Evolutionary conservation across 2,113 vertebrate species (phyloP), one percentile per base, ranked within the genome.

Genomic region (Colistium nudipinnis): DNA sequence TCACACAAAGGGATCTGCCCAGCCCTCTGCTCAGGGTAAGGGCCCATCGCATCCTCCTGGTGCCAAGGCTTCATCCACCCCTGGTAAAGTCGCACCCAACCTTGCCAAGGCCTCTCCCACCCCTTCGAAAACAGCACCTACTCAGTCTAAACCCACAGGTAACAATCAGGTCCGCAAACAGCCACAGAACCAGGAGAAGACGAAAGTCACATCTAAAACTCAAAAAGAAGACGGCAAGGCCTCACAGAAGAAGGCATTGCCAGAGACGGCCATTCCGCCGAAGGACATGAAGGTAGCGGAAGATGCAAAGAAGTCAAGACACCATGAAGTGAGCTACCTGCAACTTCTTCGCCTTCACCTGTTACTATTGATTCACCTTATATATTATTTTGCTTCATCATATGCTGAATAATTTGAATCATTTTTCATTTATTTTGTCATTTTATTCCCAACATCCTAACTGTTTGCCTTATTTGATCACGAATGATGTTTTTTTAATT

Each of bases 321-420:
- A 96, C 73, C 93, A 94, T 39, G 96, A 99, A 94, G 98, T 99
- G 91, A 96, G 95, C 93, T 72, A 90, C 91, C 87, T 86, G 89
- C 83, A 85, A 88, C 88, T 78, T 87, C 84, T 78, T 88, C 87
- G 82, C 78, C 86, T 87, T 88, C 88, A 88, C 83, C 45, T 78
- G 80, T 87, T 87, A 61, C 70, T 78, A 62, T 72, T 61, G 44
- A 81, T 30, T 84, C 67, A 76, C 52, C 71, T 60, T 78, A 82
- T 69, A 48, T 53, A 51, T 66, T 63, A 30, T 56, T 69, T 76
- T 71, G 9, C 22, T 75, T 20, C 65, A 70, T 86, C 79, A n/a
- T n/a, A n/a, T n/a, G n/a, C n/a, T 14, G n/a, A 78, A 51, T 70
- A 62, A 55, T 44, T 69, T 30, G 63, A 61, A 57, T 38, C 33